phyloP scores from a whole-genome alignment of 2,888 invertebrate species.

The Leistus spinibarbis region DNA sequence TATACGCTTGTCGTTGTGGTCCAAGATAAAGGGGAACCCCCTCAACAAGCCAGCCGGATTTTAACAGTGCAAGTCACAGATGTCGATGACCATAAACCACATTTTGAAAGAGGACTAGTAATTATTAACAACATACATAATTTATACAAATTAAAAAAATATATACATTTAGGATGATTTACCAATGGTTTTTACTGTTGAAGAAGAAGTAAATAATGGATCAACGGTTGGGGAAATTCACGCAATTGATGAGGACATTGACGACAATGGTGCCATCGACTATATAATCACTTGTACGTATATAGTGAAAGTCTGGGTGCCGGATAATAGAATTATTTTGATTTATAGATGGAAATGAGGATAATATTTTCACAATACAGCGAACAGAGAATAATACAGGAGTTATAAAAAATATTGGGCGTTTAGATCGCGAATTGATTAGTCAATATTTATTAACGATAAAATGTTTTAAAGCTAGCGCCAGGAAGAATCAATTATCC shows the following conservation, averaged over 20 bases:
- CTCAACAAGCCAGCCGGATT: conserved; percentile 74
- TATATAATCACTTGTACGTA: conserved; percentile 70
- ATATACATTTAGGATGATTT: conserved; percentile 66
- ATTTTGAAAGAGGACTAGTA: conserved; percentile 71
- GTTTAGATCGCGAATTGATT: conserved; percentile 69
- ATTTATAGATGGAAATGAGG: conserved; percentile 72
- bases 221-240: conserved; percentile 70
- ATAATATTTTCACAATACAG: conserved; percentile 66
- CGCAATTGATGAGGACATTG: conserved; percentile 77
- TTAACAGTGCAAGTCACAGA: conserved; percentile 72
- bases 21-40: conserved; percentile 77
- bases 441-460: conserved; percentile 67
- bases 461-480: conserved; percentile 68
- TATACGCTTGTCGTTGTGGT: conserved; percentile 82
- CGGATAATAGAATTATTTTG: not conserved
- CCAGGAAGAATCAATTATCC: conserved; percentile 49
- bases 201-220: conserved; percentile 72
- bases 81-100: conserved; percentile 80
- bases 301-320: no score
- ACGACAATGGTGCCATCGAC: conserved; percentile 75
- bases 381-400: conserved; percentile 70
- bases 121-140: conserved; percentile 41
- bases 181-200: conserved; percentile 66
- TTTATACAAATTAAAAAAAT: no score
- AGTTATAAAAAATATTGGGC: conserved; percentile 63